These are phyloP conservation scores for Hypolimnas misippus DNA, from an alignment of 2,888 invertebrate genomes.

Conservation along the genomic window DNA sequence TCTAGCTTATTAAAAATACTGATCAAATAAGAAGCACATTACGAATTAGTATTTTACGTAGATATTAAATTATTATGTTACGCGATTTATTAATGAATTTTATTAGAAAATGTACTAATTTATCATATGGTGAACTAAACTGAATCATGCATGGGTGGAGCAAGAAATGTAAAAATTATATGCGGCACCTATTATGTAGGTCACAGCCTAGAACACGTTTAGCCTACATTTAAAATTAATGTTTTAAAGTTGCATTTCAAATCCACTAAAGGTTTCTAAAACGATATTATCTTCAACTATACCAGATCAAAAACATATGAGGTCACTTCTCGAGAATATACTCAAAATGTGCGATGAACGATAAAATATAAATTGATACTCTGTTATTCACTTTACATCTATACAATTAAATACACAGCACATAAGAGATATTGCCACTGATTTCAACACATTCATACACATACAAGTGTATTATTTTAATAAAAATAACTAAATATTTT, in stretches of 20 bases:
- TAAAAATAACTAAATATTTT: conserved; percentile 41
- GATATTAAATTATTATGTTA: too few species aligned
- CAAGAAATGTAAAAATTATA: conserved; percentile 32
- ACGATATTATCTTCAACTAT: conserved; percentile 11
- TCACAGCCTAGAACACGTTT: conserved; percentile 38
- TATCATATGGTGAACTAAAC: too few species aligned
- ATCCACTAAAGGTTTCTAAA: conserved; percentile 11
- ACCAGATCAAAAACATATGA: conserved; percentile 54
- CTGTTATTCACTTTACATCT: conserved; percentile 15
- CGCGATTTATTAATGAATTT: neutral
- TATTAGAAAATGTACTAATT: conserved; percentile 15
- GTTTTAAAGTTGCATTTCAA: conserved; percentile 13
- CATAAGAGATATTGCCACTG: conserved; percentile 19
- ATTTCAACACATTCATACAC: conserved; percentile 15
- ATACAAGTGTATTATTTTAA: conserved; percentile 32
- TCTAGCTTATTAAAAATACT: too few species aligned
- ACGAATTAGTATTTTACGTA: too few species aligned
- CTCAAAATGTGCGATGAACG: conserved; percentile 9
- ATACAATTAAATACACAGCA: conserved; percentile 33
- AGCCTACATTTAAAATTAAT: conserved; percentile 24
- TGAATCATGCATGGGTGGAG: conserved; percentile 35
- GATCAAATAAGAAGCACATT: too few species aligned
- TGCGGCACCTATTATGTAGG: conserved; percentile 40
- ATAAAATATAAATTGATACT: conserved; percentile 2
- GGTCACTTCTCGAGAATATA: conserved; percentile 52